Evolutionary conservation across 2,113 vertebrate species (phyloP).

Genomic region (Alectura lathami): DNA sequence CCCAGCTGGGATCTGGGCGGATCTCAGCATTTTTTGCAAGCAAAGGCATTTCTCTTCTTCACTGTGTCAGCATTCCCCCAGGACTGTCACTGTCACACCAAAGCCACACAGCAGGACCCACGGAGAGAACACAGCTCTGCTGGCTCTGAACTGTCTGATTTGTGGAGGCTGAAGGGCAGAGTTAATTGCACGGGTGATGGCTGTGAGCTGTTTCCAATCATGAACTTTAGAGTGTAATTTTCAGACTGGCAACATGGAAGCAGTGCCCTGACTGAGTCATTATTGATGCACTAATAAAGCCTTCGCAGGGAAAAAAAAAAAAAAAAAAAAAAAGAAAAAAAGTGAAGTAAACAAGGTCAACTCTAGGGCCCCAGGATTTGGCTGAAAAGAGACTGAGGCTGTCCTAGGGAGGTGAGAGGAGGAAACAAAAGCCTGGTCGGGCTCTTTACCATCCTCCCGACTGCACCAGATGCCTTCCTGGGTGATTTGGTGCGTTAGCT

Average conservation of each 20-base stretch:
- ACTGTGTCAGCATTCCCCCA: neutral
- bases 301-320: neutral
- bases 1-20: neutral
- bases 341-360: neutral
- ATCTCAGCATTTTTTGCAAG: neutral
- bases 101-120: neutral
- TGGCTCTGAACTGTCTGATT: neutral
- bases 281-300: neutral
- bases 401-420: neutral
- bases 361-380: neutral
- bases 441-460: neutral
- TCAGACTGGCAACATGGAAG: neutral
- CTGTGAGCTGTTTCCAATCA: neutral
- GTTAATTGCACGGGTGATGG: neutral
- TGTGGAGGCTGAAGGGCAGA: neutral
- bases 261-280: neutral
- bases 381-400: neutral
- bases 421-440: neutral
- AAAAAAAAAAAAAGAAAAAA: too few relatives aligned
- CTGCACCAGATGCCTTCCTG: accelerated
- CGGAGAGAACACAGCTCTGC: accelerated
- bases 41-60: neutral
- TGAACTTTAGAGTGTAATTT: neutral
- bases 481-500: neutral
- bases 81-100: neutral